Percentiles rank a stretch among this genome's conserved stretches.
phyloP scores from a whole-genome alignment of 2,797 vertebrate genomes.

The Pangasius djambal region DNA sequence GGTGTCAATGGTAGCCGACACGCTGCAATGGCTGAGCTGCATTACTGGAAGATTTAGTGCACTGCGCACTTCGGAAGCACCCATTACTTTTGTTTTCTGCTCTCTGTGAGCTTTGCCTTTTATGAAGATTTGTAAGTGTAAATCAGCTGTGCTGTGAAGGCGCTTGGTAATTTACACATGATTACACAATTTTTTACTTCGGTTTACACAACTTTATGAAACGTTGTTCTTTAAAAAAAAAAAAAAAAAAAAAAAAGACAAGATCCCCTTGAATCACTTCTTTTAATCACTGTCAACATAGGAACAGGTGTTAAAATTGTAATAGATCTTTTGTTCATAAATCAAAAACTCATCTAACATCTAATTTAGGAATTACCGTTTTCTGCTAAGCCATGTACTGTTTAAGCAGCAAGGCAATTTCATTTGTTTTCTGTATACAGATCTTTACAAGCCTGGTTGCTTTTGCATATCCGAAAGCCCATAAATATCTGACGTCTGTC shows the following conservation, averaged over 20 bases:
- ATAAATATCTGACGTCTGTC: slow-evolving; percentile 32
- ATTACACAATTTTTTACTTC: not conserved
- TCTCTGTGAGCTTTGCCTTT: not conserved
- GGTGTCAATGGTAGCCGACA: not conserved
- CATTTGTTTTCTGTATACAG: slow-evolving; percentile 38
- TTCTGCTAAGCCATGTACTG: not conserved
- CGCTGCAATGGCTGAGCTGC: not conserved
- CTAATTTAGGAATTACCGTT: not conserved
- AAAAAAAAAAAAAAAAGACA: not conserved
- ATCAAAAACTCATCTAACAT: not conserved
- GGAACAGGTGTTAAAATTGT: not conserved
- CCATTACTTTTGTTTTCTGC: not conserved
- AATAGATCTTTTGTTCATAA: not conserved
- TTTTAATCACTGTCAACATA: not conserved
- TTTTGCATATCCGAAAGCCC: slow-evolving; percentile 22
- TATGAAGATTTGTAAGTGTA: not conserved
- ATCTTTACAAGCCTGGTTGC: slow-evolving; percentile 19
- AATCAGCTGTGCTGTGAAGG: not conserved
- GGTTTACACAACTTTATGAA: not conserved
- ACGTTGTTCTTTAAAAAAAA: not conserved
- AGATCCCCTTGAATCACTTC: not conserved
- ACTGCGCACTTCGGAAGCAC: too few species aligned
- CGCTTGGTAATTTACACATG: not conserved
- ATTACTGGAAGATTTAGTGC: not conserved
- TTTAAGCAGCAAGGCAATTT: slow-evolving; percentile 23